These are phyloP conservation scores for Atta colombica DNA, from an alignment of 1,140 invertebrate species.

Conservation along the genomic window DNA sequence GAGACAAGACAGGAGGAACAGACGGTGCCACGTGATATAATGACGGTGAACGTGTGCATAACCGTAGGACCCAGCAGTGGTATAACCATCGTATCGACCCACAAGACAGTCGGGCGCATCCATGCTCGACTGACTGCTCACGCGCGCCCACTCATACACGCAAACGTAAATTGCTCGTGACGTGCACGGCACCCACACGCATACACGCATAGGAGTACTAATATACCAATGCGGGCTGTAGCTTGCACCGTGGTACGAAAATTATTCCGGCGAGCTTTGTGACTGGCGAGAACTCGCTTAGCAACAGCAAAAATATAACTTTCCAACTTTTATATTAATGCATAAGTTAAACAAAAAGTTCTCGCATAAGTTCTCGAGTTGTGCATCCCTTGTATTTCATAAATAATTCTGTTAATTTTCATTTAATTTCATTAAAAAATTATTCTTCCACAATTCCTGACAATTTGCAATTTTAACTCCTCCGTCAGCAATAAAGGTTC, in stretches of 20 bases:
- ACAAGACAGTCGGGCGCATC: slow-evolving; percentile 65
- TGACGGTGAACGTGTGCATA: slow-evolving; percentile 51
- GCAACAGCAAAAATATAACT: slow-evolving; percentile 29
- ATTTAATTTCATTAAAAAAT: not conserved
- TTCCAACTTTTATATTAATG: not conserved
- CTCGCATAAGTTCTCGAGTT: not conserved
- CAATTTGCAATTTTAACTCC: too few species aligned
- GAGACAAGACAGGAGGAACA: slow-evolving; percentile 41
- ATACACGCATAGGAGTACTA: not conserved
- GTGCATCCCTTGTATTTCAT: not conserved
- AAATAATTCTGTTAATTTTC: not conserved
- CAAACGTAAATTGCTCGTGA: slow-evolving; percentile 28
- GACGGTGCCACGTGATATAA: slow-evolving; percentile 38
- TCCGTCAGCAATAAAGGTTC: too few species aligned
- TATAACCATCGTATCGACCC: slow-evolving; percentile 77
- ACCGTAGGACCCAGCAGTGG: slow-evolving; percentile 53
- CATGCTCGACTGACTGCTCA: slow-evolving; percentile 42
- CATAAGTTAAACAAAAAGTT: not conserved
- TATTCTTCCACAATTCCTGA: not conserved
- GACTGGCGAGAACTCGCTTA: slow-evolving; percentile 11
- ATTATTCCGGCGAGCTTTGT: slow-evolving; percentile 34
- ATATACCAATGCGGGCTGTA: slow-evolving; percentile 36
- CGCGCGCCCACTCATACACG: not conserved
- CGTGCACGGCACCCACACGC: slow-evolving; percentile 9
- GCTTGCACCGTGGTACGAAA: slow-evolving; percentile 22